A percentile compares a stretch with the other conserved stretches of the same genome.
Evolutionary conservation across 2,888 invertebrate species (phyloP).

Genomic region (Leptopterna dolabrata): DNA sequence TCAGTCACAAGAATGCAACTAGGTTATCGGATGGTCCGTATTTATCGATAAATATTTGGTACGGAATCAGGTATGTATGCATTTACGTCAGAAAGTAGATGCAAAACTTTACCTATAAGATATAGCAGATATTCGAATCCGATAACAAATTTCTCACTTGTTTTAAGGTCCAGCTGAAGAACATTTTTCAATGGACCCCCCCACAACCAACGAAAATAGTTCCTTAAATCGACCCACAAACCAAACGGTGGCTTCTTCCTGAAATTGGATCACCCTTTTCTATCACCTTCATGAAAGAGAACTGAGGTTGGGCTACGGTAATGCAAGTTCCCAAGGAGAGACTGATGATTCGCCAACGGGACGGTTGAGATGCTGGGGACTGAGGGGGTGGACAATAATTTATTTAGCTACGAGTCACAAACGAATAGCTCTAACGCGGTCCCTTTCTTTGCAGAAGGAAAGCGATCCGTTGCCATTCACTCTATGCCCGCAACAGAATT

Average conservation of each 20-base stretch:
- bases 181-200: too few relatives aligned
- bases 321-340: neutral
- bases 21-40: too few relatives aligned
- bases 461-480: neutral
- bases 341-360: neutral
- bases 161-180: too few relatives aligned
- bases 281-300: neutral
- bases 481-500: neutral
- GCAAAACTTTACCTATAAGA: too few relatives aligned
- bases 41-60: too few relatives aligned
- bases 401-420: slow-evolving; percentile 4
- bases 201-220: too few relatives aligned
- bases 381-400: slow-evolving; percentile 10
- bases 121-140: too few relatives aligned
- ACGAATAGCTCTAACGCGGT: neutral
- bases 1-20: too few relatives aligned
- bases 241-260: neutral
- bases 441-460: neutral
- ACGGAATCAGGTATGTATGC: too few relatives aligned
- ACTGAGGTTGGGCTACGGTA: neutral
- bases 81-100: too few relatives aligned
- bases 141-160: too few relatives aligned
- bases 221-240: too few relatives aligned
- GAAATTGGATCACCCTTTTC: neutral
- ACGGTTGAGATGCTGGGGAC: neutral